A percentile compares a stretch with the other conserved stretches of the same genome.
Conservation (phyloP, 2,888 invertebrate genomes). For the Norana najaformis region DNA sequence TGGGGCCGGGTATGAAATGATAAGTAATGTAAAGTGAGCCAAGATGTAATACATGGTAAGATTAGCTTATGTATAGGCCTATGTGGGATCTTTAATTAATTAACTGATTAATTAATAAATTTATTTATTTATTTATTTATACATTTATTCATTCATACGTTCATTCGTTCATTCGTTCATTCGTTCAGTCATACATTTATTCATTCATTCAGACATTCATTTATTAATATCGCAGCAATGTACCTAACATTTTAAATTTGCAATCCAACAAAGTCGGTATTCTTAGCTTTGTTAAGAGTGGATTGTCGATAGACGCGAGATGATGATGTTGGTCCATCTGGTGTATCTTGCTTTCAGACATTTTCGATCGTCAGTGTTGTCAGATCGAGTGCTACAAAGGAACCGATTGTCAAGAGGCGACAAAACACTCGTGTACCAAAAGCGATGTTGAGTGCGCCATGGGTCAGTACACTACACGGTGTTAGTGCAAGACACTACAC, state of each 20-base stretch:
- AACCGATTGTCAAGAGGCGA: slow-evolving; percentile 48
- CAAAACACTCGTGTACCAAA: slow-evolving; percentile 49
- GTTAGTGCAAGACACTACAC: too few species aligned
- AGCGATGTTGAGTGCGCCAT: slow-evolving; percentile 54
- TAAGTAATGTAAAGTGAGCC: neutral
- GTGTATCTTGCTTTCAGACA: slow-evolving; percentile 14
- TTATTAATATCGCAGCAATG: too few species aligned
- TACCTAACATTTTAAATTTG: too few species aligned
- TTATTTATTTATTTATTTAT: neutral
- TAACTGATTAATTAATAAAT: neutral
- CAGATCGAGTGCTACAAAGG: slow-evolving; percentile 51
- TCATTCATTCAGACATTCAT: too few species aligned
- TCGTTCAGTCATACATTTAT: too few species aligned
- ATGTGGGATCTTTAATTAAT: too few species aligned
- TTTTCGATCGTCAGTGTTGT: slow-evolving; percentile 36
- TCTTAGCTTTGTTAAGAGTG: too few species aligned
- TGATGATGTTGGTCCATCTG: neutral
- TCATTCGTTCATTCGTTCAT: neutral
- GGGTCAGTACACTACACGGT: slow-evolving; percentile 49
- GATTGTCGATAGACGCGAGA: too few species aligned
- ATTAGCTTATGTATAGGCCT: neutral
- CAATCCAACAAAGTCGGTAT: too few species aligned
- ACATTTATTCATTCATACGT: neutral
- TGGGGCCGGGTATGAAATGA: neutral
- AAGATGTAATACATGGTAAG: neutral